A percentile compares a stretch with the other conserved stretches of the same genome.
phyloP scores from a whole-genome alignment of 2,113 vertebrate genomes.

The Pelmatolapia mariae region DNA sequence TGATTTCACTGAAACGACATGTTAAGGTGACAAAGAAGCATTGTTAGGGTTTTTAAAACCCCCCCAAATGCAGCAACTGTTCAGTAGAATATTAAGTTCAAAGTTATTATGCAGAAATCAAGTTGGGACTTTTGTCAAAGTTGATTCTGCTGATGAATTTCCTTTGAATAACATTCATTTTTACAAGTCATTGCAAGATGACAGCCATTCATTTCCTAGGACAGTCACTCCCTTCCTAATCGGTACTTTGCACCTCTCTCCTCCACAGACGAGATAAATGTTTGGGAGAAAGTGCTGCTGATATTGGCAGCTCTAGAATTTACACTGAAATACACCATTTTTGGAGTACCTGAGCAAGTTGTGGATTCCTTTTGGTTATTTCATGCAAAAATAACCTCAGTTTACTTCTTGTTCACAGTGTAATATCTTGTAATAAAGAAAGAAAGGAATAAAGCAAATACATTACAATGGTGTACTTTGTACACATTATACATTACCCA shows the following conservation, averaged over 20 bases:
- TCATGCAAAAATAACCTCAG: not conserved
- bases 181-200: constrained; percentile 37
- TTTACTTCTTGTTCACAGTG: not conserved
- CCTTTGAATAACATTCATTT: constrained; percentile 34
- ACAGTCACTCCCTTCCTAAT: constrained; percentile 2
- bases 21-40: not conserved
- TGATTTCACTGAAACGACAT: not conserved
- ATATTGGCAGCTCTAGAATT: constrained; percentile 24
- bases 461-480: not conserved
- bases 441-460: not conserved
- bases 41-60: not conserved
- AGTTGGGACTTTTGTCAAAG: constrained; percentile 6
- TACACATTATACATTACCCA: not conserved
- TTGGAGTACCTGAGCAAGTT: not conserved
- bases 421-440: not conserved
- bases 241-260: not conserved
- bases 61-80: accelerated
- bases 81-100: not conserved
- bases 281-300: not conserved
- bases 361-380: constrained; percentile 19
- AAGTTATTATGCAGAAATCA: not conserved
- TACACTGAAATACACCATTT: not conserved
- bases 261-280: not conserved
- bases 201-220: constrained; percentile 29
- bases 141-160: constrained; percentile 21